These are phyloP conservation scores for Diabrotica balteata DNA, from an alignment of 2,888 invertebrate genomes.

Conservation along the genomic window DNA sequence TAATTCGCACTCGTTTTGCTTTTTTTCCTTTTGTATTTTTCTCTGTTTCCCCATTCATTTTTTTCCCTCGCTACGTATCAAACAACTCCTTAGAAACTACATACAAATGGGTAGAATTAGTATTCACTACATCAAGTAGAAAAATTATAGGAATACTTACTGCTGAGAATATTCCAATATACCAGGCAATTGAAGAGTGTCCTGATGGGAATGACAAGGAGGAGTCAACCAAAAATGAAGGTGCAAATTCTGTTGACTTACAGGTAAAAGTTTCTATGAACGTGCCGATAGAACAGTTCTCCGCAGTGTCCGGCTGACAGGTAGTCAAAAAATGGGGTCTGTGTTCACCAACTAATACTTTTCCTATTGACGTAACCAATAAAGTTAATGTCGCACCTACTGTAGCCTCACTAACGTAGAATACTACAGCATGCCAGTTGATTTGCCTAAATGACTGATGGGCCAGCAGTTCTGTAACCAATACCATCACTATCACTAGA, in stretches of 20 bases:
- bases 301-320: constrained; percentile 71
- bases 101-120: too few species aligned
- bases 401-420: constrained; percentile 63
- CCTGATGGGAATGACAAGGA: constrained; percentile 80
- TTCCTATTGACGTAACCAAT: constrained; percentile 69
- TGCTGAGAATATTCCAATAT: constrained; percentile 66
- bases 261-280: constrained; percentile 71
- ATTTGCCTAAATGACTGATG: constrained; percentile 56
- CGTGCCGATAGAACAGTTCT: constrained; percentile 69
- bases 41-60: too few species aligned
- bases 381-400: constrained; percentile 69
- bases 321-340: constrained; percentile 79
- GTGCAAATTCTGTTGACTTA: constrained; percentile 65
- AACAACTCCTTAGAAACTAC: too few species aligned
- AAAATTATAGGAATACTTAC: neutral
- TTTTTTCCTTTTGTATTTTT: too few species aligned
- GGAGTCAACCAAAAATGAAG: constrained; percentile 68
- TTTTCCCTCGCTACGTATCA: too few species aligned
- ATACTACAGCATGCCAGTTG: constrained; percentile 61
- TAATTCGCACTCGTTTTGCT: too few species aligned
- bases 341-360: constrained; percentile 67
- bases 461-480: constrained; percentile 51
- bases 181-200: constrained; percentile 75
- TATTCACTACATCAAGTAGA: neutral
- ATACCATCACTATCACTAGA: constrained; percentile 61